Evolutionary conservation across 2,888 invertebrate species (phyloP), one percentile per base, ranked within the genome.

Genomic region (Leptarthrus brevirostris): DNA sequence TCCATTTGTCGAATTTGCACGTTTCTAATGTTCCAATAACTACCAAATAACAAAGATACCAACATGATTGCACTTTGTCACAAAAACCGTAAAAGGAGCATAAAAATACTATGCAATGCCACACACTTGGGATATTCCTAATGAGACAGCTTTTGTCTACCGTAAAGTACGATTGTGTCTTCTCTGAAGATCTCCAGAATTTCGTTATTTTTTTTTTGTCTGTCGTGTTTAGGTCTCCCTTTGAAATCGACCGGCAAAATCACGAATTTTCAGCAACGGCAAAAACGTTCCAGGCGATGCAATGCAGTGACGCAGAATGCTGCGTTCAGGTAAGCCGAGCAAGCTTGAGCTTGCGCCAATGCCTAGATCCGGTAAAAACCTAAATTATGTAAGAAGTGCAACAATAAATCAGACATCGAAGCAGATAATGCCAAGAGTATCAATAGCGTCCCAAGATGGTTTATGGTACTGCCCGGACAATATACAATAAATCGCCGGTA

Each of bases 91-190:
- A n/a, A n/a, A 58, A 10, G 58, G 3, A 12, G 6, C 18, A 40
- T 3, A 58, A 58, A 58, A 58, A 18, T 36, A 12, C 58, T 12
- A 20, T 1, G 56, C 56, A 56, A 56, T 58, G 58, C 58, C 58
- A 58, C 58, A 58, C 58, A 58, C 34, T 34, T 18, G 58, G 36
- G 58, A 58, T 58, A 58, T 58, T 58, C 58, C 36, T 58, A 58
- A 58, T 58, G 58, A 58, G 58, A 58, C 58, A 58, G 58, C 58
- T 58, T 58, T 58, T 58, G 58, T 58, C 58, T 58, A 24, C 58
- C 58, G 58, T 58, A 58, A 34, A 58, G 58, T 58, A 58, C 34
- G 58, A 36, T 36, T 20, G 58, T 14, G 58, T 36, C 58, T 58
- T 36, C 58, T 58, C 20, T 8, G n/a, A 58, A 58, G 36, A 58